Conservation (phyloP, 2,888 invertebrate species). For the Cynaeus angustus region DNA sequence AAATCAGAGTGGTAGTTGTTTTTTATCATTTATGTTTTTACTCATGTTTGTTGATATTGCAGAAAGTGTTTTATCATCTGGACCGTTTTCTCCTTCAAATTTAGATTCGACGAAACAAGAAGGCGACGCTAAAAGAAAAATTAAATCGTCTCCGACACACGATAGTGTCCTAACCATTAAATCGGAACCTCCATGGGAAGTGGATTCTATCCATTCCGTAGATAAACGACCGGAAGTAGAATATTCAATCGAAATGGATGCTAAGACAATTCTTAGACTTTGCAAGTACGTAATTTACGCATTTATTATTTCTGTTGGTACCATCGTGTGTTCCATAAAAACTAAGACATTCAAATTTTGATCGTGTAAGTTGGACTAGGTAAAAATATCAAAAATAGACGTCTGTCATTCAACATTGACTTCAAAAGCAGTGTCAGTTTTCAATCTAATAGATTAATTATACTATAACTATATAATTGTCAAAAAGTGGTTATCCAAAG, state of each 20-base stretch:
- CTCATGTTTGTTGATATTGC: slow-evolving; percentile 44
- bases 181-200: slow-evolving; percentile 75
- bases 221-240: slow-evolving; percentile 80
- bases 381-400: too few species aligned
- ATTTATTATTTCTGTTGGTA: too few species aligned
- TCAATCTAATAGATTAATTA: too few species aligned
- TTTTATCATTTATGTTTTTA: too few species aligned
- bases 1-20: slow-evolving; percentile 42
- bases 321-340: too few species aligned
- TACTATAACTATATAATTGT: too few species aligned
- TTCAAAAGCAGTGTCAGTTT: too few species aligned
- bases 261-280: slow-evolving; percentile 81
- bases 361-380: too few species aligned
- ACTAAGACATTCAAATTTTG: too few species aligned
- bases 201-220: slow-evolving; percentile 65
- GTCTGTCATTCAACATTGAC: too few species aligned
- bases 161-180: slow-evolving; percentile 69
- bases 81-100: slow-evolving; percentile 75
- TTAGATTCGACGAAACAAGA: slow-evolving; percentile 62
- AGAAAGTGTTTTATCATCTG: slow-evolving; percentile 71
- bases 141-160: slow-evolving; percentile 67
- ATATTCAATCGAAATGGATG: slow-evolving; percentile 85
- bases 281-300: slow-evolving; percentile 79
- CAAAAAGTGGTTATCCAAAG: too few species aligned
- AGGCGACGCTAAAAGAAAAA: slow-evolving; percentile 64